Base-by-base conservation (phyloP, 2,113 vertebrate genomes). In the Pseudopipra pipra region DNA sequence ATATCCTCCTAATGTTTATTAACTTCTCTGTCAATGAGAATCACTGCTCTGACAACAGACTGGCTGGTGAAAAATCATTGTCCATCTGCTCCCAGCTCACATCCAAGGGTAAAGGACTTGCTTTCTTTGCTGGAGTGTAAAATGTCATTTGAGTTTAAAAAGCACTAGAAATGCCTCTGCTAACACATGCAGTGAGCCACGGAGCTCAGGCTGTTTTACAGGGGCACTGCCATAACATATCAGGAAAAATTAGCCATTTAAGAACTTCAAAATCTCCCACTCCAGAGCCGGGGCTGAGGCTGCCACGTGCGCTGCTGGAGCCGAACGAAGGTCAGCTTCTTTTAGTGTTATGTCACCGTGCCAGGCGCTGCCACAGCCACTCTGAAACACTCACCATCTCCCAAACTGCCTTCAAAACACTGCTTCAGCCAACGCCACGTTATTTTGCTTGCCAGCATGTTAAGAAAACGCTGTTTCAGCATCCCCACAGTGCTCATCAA, bases 1-100 rank as follows among this genome's bases (percentile, higher is more conserved):
- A 95, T 85, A 87, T n/a, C 68, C 85, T 74, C 65, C 62, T 89
- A 85, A 93, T 87, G 67, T 91, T 96, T 95, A 93, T 92, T 94
- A 95, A 89, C 86, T 82, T 93, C 56, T 90, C 84, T 84, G 70
- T 86, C 83, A 75, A 87, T 91, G 80, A 72, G 20, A 95, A 90
- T 94, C 27, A 3, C 75, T 58, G 70, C 47, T 90, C 80, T 3
- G 27, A 79, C 90, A 83, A 79, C n/a, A 80, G 85, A 95, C 43
- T 52, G 68, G 47, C 55, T 90, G 17, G 6, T 59, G 73, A 80
- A 85, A 92, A 88, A 83, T 87, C 87, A 82, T 62, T 54, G 61
- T 84, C 77, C 68, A 81, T 75, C 85, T 87, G 73, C 87, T 94
- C 31, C 19, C 94, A 90, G 77, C 80, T 96, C 93, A 94, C 87